Conservation (phyloP, 1,140 invertebrate species). For the Conus betulinus region DNA sequence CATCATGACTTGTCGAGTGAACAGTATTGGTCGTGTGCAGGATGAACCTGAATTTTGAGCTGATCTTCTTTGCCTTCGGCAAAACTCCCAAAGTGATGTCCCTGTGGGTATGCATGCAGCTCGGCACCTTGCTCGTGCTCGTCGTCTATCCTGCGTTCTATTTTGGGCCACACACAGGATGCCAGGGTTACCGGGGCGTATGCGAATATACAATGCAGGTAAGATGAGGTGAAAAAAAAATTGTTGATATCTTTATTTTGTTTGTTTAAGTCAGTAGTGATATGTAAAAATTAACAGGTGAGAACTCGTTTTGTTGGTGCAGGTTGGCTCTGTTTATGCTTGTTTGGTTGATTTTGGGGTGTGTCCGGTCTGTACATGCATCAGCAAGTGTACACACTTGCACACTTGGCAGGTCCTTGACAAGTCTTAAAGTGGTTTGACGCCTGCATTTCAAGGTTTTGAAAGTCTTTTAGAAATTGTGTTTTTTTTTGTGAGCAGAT, state of each 20-base stretch:
- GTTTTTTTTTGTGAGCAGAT: not conserved
- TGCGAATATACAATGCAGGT: not conserved
- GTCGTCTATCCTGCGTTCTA: constrained; percentile 78
- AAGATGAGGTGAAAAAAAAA: not conserved
- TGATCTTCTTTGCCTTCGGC: constrained; percentile 79
- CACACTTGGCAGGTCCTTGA: not conserved
- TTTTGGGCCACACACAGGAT: constrained; percentile 76
- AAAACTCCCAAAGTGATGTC: constrained; percentile 78
- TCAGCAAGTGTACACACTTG: too few relatives aligned
- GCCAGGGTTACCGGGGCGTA: constrained; percentile 55
- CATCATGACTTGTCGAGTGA: too few relatives aligned
- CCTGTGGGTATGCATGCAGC: constrained; percentile 79
- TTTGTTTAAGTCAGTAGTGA: not conserved
- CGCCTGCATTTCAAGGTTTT: not conserved
- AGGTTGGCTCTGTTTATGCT: too few relatives aligned
- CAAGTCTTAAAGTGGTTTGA: not conserved
- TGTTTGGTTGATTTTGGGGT: too few relatives aligned
- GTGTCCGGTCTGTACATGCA: too few relatives aligned
- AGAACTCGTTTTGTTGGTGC: too few relatives aligned
- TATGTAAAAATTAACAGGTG: too few relatives aligned
- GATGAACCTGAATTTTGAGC: constrained; percentile 78
- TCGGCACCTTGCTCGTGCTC: constrained; percentile 75
- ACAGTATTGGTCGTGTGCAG: constrained; percentile 62
- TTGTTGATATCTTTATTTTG: not conserved
- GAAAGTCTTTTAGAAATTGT: not conserved